Evolutionary conservation across 2,797 vertebrate species (phyloP).

Genomic region (Prunella strophiata): DNA sequence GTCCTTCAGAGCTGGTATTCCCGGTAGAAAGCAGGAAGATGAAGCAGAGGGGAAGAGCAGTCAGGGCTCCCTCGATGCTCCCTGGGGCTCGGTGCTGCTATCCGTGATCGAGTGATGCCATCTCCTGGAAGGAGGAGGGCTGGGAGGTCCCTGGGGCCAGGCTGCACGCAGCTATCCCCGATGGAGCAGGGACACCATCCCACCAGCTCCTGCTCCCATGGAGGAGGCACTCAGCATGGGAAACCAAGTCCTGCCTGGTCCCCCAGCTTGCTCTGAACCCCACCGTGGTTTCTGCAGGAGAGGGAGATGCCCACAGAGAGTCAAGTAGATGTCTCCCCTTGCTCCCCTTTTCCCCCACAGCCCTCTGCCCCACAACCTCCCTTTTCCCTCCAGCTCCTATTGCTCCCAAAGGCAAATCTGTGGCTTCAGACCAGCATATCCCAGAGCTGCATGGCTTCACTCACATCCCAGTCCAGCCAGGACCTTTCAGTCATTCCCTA

Average conservation of each 20-base stretch:
- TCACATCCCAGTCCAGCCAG: neutral
- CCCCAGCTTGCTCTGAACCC: accelerated
- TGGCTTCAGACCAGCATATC: neutral
- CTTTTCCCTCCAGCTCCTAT: neutral
- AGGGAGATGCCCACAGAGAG: neutral
- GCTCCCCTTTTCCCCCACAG: neutral
- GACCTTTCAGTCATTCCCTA: neutral
- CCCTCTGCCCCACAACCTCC: neutral
- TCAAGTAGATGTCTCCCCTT: neutral
- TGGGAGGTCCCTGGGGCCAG: neutral
- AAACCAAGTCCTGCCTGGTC: neutral
- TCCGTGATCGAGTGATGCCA: slow-evolving; percentile 58
- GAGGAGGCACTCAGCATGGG: accelerated
- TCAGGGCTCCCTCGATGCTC: neutral
- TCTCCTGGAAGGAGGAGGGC: slow-evolving; percentile 57
- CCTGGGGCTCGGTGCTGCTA: neutral
- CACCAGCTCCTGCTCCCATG: neutral
- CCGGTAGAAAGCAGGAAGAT: neutral
- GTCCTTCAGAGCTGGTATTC: neutral
- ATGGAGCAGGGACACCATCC: neutral
- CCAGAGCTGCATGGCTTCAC: neutral
- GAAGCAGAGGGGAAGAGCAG: accelerated
- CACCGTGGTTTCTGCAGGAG: neutral
- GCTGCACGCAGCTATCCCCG: neutral
- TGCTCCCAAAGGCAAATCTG: neutral